Evolutionary conservation across 2,888 invertebrate genomes (phyloP), one percentile per base, ranked within the genome.

Genomic region (Entomobrya proxima): DNA sequence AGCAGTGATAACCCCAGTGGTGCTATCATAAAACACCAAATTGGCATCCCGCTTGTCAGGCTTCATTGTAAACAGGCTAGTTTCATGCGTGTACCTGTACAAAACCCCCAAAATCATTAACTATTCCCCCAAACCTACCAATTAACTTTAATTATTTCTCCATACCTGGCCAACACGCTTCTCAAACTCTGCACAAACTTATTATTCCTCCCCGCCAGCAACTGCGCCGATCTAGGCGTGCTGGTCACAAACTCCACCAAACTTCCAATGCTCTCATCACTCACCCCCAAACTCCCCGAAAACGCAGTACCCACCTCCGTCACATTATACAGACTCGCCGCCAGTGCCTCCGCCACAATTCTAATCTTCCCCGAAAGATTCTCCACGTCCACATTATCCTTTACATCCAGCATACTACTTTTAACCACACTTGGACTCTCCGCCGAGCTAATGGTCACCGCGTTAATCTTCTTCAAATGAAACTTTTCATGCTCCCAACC

Each of bases 401-500:
- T 92, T 0, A 92, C 92, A 91, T 96, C 96, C 18, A 95, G 92
- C 67, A 96, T 93, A 52, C 88, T 89, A 4, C 87, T 81, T 50
- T 86, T 85, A 90, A 91, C 74, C 78, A 88, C 24, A 58, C 88
- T 76, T 7, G 88, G 75, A 37, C 76, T 88, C 87, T 85, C 84
- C 9, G 87, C 78, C 1, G 89, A 88, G 11, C 90, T 88, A 9
- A 89, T 69, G 9, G 90, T 89, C 32, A 90, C 64, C 0, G 89
- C 88, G 72, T 89, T 90, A 32, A 90, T 89, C 40, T 87, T 87
- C 88, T 97, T 94, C 90, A 99, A 97, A 92, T 98, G 98, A 92
- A 96, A 99, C 89, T 97, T 93, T 92, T 99, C 99, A 91, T 99
- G 99, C 91, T 98, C 98, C 99, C 99, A 99, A 0, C 98, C 96